These are phyloP conservation scores for Phthorimaea operculella DNA, from an alignment of 1,140 invertebrate species.

Conservation along the genomic window DNA sequence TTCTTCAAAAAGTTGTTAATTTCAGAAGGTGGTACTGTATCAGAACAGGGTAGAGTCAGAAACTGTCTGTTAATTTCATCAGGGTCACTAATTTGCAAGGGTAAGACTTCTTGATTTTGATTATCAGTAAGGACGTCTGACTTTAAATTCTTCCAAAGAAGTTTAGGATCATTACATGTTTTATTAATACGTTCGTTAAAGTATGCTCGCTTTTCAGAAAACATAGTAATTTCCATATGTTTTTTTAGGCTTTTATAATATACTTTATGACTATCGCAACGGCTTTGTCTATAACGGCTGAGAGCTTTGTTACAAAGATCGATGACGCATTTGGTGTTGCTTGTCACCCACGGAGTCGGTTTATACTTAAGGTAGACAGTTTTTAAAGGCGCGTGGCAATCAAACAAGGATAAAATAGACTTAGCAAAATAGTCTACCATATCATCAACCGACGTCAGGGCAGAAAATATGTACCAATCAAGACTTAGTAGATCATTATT, in stretches of 20 bases:
- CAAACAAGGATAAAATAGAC: not conserved
- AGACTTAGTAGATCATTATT: not conserved
- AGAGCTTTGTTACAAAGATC: slow-evolving; percentile 1
- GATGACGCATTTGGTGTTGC: not conserved
- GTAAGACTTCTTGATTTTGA: slow-evolving; percentile 1
- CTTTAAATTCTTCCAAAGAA: not conserved
- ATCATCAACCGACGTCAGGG: not conserved
- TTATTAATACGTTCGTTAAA: not conserved
- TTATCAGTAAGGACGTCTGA: not conserved
- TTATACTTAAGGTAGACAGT: not conserved
- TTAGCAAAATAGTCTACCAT: not conserved
- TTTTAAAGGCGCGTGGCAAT: not conserved
- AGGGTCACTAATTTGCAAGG: slow-evolving; percentile 5
- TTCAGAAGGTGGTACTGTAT: not conserved
- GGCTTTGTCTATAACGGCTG: not conserved
- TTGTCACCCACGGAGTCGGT: not conserved
- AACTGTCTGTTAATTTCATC: slow-evolving; percentile 10
- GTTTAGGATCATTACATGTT: not conserved
- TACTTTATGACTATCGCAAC: not conserved
- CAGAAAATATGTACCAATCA: not conserved
- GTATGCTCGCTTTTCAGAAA: not conserved
- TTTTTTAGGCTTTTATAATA: slow-evolving; percentile 2
- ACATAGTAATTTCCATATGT: not conserved
- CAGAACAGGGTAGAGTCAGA: slow-evolving; percentile 4
- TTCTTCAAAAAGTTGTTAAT: slow-evolving; percentile 1